A percentile compares a stretch with the other conserved stretches of the same genome.
These are phyloP conservation scores for Seriola dumerili DNA, from an alignment of 2,113 vertebrate genomes.

Conservation along the genomic window DNA sequence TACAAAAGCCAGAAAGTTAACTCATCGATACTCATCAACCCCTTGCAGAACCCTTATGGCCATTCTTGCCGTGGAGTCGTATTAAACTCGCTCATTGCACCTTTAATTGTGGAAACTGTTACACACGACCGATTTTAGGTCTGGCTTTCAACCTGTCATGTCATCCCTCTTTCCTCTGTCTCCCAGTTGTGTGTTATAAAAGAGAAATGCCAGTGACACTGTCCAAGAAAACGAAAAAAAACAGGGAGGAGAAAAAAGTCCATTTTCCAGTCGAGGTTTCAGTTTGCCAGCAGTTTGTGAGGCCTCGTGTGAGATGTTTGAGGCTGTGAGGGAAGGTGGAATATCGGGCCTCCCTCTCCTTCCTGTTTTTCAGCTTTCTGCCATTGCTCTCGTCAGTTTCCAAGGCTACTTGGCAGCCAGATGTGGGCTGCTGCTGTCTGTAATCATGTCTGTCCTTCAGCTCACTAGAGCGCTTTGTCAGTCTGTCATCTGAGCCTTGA, in stretches of 20 bases:
- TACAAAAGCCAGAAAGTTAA: constrained; percentile 11
- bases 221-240: neutral
- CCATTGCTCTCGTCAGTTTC: constrained; percentile 44
- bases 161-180: constrained; percentile 5
- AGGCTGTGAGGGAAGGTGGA: constrained; percentile 35
- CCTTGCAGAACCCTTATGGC: neutral
- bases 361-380: constrained; percentile 61
- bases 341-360: constrained; percentile 44
- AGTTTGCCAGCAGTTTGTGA: constrained; percentile 44
- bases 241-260: no score
- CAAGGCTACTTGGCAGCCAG: constrained; percentile 69
- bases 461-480: constrained; percentile 23
- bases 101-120: constrained; percentile 26
- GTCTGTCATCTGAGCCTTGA: constrained; percentile 26
- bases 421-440: constrained; percentile 52
- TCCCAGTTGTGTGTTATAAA: constrained; percentile 10
- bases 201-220: neutral
- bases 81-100: neutral
- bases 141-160: constrained; percentile 1
- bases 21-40: neutral
- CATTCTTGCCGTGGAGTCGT: neutral
- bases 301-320: constrained; percentile 46
- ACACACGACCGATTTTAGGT: neutral
- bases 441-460: constrained; percentile 52
- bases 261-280: constrained; percentile 36